phyloP scores from a whole-genome alignment of 2,888 invertebrate genomes.

The Alsophila aescularia region DNA sequence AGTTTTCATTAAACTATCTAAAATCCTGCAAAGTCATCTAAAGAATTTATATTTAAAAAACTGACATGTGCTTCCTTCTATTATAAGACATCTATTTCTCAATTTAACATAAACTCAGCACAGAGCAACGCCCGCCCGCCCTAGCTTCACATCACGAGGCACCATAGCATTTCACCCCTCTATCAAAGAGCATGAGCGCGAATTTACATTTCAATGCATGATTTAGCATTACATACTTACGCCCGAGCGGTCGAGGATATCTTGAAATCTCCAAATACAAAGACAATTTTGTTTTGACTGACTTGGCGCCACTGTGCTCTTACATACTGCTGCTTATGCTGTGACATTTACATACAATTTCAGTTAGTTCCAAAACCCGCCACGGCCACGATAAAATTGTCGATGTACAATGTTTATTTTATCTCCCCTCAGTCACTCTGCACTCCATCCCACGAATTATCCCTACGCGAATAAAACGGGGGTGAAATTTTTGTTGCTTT shows the following conservation, averaged over 20 bases:
- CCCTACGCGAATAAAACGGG: slow-evolving; percentile 62
- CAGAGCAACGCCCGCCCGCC: neutral
- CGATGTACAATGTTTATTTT: slow-evolving; percentile 51
- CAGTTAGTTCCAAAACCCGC: neutral
- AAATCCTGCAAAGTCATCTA: too few relatives aligned
- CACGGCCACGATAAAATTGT: slow-evolving; percentile 2
- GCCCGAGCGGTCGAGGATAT: slow-evolving; percentile 42
- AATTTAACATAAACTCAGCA: too few relatives aligned
- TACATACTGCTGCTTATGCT: neutral
- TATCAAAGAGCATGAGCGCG: slow-evolving; percentile 24
- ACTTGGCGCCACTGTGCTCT: neutral
- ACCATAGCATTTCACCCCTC: slow-evolving; percentile 17
- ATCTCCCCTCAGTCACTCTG: slow-evolving; percentile 72
- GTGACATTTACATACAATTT: neutral
- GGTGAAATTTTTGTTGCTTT: slow-evolving; percentile 54
- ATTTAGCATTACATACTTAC: slow-evolving; percentile 68
- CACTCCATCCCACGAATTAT: slow-evolving; percentile 74
- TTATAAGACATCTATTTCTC: too few relatives aligned
- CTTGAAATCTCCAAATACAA: slow-evolving; percentile 27
- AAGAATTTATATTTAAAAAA: too few relatives aligned
- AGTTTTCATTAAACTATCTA: too few relatives aligned
- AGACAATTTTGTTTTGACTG: slow-evolving; percentile 6
- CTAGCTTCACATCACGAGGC: slow-evolving; percentile 9
- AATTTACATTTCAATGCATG: slow-evolving; percentile 83
- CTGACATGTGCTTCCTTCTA: too few relatives aligned